These are phyloP conservation scores for Tonatia bakeri DNA, from an alignment of 2,113 vertebrate species.

Conservation along the genomic window DNA sequence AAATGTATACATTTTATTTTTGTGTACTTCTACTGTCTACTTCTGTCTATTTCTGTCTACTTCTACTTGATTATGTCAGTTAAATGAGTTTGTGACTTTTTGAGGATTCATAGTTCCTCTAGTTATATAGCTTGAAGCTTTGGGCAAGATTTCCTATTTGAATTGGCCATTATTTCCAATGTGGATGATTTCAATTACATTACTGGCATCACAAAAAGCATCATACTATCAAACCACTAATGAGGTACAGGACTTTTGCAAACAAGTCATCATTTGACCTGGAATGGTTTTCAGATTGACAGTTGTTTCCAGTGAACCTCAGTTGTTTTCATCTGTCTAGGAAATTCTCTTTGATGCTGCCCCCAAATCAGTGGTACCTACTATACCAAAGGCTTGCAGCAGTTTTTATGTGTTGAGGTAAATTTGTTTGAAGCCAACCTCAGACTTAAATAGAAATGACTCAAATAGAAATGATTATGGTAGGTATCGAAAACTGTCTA, in stretches of 20 bases:
- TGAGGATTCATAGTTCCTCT: not conserved
- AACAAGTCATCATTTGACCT: not conserved
- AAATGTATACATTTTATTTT: not conserved
- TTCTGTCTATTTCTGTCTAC: too few relatives aligned
- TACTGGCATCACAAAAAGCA: not conserved
- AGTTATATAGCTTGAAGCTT: not conserved
- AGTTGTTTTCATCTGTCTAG: constrained; percentile 40
- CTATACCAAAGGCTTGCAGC: not conserved
- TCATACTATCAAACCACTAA: not conserved
- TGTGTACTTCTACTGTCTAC: too few relatives aligned
- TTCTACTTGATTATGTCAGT: not conserved
- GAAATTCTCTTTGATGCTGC: constrained; percentile 26
- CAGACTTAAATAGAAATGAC: constrained; percentile 74
- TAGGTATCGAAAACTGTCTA: constrained; percentile 73
- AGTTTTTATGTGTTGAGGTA: constrained; percentile 51
- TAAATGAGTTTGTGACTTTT: not conserved
- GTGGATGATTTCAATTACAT: not conserved
- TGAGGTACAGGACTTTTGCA: not conserved
- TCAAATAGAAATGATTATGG: constrained; percentile 72
- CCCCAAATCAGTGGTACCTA: not conserved
- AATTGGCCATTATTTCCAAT: not conserved
- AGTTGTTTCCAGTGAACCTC: not conserved
- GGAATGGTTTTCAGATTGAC: not conserved
- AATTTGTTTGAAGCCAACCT: constrained; percentile 71
- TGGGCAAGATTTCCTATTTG: not conserved